Base-by-base conservation (phyloP, 2,888 invertebrate species). In the Polydrusus pterygomalis region DNA sequence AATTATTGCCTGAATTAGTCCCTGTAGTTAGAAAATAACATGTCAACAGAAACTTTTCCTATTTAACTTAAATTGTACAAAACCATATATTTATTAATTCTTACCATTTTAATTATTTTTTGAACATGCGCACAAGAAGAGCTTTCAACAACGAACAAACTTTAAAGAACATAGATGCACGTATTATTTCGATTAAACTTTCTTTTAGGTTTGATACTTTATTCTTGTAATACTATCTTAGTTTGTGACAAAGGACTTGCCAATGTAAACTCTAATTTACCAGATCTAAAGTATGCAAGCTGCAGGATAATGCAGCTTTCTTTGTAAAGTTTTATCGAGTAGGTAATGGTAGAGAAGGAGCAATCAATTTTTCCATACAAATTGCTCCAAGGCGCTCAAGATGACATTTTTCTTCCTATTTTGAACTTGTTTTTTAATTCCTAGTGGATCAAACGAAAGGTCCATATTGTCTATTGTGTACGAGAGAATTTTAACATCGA, bases 361-460 rank as follows among this genome's bases (percentile, higher is more conserved):
- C 25, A 51, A 51, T 51, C 51, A 25, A 25, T 25, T 45, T 6
- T n/a, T 45, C n/a, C 18, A 49, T 49, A 18, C 49, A 49, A 49
- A 18, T 49, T 49, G 49, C 6, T 49, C 1, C 6, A 13, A n/a
- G 45, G 1, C 18, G 17, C 49, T 17, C 17, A 51, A 18, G 8
- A 6, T n/a, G 51, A 51, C 25, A 51, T 51, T 51, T 51, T 51
- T 51, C 20, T 51, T 25, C 11, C 51, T 10, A 49, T 49, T 49
- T 49, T 49, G 18, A 45, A n/a, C n/a, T n/a, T 45, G 45, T 45
- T 25, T 5, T 25, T 25, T 25, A 25, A 25, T 25, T 25, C 5
- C 1, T n/a, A n/a, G n/a, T n/a, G n/a, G n/a, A n/a, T n/a, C n/a
- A n/a, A n/a, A n/a, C n/a, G n/a, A n/a, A n/a, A n/a, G n/a, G n/a